A percentile compares a stretch with the other conserved stretches of the same genome.
These are phyloP conservation scores for Calcarius lapponicus DNA, from an alignment of 2,797 vertebrate genomes.

Conservation along the genomic window DNA sequence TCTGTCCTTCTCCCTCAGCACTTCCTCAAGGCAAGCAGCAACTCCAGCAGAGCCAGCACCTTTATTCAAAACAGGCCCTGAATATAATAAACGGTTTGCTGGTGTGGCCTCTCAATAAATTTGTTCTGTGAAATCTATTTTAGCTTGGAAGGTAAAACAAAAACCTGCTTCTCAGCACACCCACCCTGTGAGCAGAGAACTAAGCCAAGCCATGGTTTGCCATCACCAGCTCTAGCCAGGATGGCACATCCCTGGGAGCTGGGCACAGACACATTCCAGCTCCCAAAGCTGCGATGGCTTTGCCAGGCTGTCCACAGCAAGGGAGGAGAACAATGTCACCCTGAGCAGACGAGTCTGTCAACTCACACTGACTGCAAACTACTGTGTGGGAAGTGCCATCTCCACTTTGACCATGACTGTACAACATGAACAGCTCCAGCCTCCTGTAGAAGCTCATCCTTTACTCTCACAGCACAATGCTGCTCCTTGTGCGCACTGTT, in stretches of 20 bases:
- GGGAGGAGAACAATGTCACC: neutral
- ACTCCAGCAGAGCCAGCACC: neutral
- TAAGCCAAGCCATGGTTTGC: neutral
- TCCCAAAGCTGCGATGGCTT: neutral
- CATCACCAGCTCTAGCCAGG: neutral
- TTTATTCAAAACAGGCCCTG: neutral
- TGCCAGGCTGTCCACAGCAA: neutral
- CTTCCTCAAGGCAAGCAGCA: neutral
- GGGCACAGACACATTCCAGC: neutral
- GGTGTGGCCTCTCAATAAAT: neutral
- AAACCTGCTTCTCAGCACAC: neutral
- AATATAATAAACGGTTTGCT: neutral
- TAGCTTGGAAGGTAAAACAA: neutral
- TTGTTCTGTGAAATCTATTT: neutral
- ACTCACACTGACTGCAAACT: accelerated
- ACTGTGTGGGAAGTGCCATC: neutral
- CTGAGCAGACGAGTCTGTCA: neutral
- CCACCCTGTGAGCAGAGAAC: neutral
- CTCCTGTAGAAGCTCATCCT: neutral
- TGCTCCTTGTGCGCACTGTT: neutral
- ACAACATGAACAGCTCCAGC: neutral
- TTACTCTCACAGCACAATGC: neutral
- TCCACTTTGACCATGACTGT: neutral
- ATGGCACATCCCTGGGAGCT: neutral
- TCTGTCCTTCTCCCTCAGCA: neutral